Percentiles rank a stretch among this genome's conserved stretches.
These are phyloP conservation scores for Alectoris magna DNA, from an alignment of 2,797 vertebrate genomes.

Conservation along the genomic window DNA sequence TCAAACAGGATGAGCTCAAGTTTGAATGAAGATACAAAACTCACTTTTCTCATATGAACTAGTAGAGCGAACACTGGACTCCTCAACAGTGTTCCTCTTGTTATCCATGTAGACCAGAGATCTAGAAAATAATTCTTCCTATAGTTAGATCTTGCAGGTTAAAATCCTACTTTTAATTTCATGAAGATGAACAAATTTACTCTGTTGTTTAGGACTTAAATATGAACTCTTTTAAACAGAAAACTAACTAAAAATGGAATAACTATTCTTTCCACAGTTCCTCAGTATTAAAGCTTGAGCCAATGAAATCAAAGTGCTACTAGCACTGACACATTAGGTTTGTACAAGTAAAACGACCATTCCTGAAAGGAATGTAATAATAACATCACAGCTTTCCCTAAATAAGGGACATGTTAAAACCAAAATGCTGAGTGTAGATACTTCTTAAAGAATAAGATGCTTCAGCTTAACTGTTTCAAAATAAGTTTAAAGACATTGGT, in stretches of 20 bases:
- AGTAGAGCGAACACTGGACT: not conserved
- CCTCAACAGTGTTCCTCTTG: not conserved
- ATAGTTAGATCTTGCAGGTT: not conserved
- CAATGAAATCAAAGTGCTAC: not conserved
- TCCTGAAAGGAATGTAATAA: not conserved
- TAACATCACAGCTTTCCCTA: not conserved
- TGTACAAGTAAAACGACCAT: not conserved
- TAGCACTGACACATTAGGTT: not conserved
- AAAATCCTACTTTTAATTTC: not conserved
- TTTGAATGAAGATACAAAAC: not conserved
- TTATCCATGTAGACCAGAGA: not conserved
- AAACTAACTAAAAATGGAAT: conserved; percentile 21
- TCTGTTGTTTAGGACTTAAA: not conserved
- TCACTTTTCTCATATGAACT: not conserved
- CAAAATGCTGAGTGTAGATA: not conserved
- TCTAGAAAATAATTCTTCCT: not conserved
- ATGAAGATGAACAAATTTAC: conserved; percentile 4
- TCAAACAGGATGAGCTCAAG: not conserved
- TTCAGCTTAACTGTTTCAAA: not conserved
- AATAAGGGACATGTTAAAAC: not conserved
- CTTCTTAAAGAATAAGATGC: not conserved
- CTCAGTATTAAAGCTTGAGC: not conserved
- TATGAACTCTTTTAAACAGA: not conserved
- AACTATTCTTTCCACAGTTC: not conserved
- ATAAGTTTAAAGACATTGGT: not conserved